Percentiles rank a stretch among this genome's conserved stretches.
Evolutionary conservation across 2,888 invertebrate species (phyloP).

Genomic region (Dynastes hyllus): DNA sequence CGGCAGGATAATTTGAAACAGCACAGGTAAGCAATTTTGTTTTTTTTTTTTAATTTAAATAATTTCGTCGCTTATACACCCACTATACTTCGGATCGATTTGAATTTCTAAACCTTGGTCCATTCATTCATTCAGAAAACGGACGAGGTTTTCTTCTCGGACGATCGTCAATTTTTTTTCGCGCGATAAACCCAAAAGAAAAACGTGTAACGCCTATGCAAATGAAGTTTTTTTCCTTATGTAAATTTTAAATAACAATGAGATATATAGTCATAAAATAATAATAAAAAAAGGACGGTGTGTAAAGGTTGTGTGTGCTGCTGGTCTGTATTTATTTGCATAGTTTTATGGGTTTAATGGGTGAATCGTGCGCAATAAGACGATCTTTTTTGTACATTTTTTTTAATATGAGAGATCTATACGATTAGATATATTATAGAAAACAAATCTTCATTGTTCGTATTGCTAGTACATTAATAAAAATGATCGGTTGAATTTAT

Average conservation of each 20-base stretch:
- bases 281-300: constrained; percentile 2
- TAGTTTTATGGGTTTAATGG: constrained; percentile 7
- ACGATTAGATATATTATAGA: not conserved
- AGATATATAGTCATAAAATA: not conserved
- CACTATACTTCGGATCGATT: no score
- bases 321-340: constrained; percentile 24
- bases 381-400: not conserved
- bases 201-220: no score
- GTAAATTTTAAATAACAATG: constrained; percentile 8
- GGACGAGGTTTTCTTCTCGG: not conserved
- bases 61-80: no score
- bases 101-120: no score
- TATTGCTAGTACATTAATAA: not conserved
- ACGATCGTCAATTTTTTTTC: no score
- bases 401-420: not conserved
- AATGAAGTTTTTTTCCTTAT: not conserved
- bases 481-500: no score
- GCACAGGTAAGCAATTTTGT: constrained; percentile 82
- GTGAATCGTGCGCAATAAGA: constrained; percentile 12
- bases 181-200: no score
- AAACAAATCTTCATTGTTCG: not conserved
- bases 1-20: constrained; percentile 96
- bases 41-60: constrained; percentile 25
- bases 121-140: constrained; percentile 14
- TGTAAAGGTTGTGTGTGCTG: not conserved